Evolutionary conservation across 2,888 invertebrate species (phyloP).

Genomic region (Caprella mutica): DNA sequence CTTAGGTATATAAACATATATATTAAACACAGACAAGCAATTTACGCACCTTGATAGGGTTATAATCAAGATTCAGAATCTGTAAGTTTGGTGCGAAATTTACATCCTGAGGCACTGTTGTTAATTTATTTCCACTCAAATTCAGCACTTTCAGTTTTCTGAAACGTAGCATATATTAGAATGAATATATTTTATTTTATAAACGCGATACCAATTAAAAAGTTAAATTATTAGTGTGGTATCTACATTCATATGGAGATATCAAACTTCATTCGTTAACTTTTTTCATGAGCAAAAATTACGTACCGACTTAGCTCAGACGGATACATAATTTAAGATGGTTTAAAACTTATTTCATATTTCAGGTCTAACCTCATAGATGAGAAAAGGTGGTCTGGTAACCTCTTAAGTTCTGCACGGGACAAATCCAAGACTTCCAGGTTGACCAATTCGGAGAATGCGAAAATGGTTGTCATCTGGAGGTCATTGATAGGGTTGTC

Average conservation of each 20-base stretch:
- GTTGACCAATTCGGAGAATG: neutral
- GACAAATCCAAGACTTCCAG: neutral
- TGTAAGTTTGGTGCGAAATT: neutral
- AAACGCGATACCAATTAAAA: too few species aligned
- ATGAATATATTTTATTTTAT: too few species aligned
- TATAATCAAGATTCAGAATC: neutral
- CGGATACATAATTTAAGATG: too few species aligned
- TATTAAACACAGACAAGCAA: too few species aligned
- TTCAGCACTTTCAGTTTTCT: neutral
- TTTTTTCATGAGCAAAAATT: too few species aligned
- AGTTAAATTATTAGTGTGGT: too few species aligned
- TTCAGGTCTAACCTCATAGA: neutral
- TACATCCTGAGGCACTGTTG: neutral
- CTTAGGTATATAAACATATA: too few species aligned
- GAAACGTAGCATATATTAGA: too few species aligned
- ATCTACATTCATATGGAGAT: too few species aligned
- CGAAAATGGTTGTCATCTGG: neutral
- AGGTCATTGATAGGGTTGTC: constrained; percentile 8
- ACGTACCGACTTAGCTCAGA: too few species aligned
- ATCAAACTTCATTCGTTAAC: too few species aligned
- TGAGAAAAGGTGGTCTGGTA: neutral
- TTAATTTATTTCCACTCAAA: neutral
- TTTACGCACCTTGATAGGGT: constrained; percentile 5
- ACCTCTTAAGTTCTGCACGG: neutral
- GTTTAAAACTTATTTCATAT: too few species aligned